Conservation (phyloP, 2,888 invertebrate genomes). For the Agelastica alni region DNA sequence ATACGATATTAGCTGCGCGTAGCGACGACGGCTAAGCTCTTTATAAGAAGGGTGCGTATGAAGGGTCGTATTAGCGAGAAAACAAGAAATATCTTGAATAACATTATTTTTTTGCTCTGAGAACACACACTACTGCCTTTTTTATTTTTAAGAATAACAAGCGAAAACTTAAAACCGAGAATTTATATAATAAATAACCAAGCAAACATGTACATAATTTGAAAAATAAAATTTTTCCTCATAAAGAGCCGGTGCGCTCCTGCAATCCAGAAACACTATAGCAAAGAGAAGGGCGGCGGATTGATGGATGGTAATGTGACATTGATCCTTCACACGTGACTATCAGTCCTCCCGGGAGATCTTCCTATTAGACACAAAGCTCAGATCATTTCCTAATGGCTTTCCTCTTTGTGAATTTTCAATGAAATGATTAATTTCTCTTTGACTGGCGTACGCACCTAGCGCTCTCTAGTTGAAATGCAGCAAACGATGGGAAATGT, state of each 20-base stretch:
- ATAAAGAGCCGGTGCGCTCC: not conserved
- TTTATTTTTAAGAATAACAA: too few species aligned
- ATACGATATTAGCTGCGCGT: slow-evolving; percentile 5
- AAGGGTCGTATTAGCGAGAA: not conserved
- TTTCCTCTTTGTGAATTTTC: slow-evolving; percentile 37
- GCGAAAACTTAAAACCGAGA: too few species aligned
- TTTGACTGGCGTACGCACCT: slow-evolving; percentile 11
- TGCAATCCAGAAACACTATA: slow-evolving; percentile 4
- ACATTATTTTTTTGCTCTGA: too few species aligned
- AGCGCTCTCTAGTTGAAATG: not conserved
- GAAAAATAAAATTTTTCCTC: too few species aligned
- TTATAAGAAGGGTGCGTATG: not conserved
- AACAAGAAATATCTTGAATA: too few species aligned
- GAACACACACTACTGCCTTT: too few species aligned
- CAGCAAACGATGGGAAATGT: not conserved
- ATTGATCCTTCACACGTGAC: slow-evolving; percentile 54
- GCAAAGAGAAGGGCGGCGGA: slow-evolving; percentile 14
- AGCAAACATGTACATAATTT: too few species aligned
- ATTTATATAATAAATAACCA: too few species aligned
- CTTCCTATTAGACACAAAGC: slow-evolving; percentile 49
- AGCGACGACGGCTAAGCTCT: slow-evolving; percentile 6
- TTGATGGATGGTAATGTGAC: slow-evolving; percentile 53
- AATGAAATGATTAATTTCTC: slow-evolving; percentile 27
- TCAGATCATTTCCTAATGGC: slow-evolving; percentile 46
- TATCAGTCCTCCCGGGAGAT: slow-evolving; percentile 48